Conservation (phyloP, 2,113 vertebrate genomes). For the Nothocercus julius region DNA sequence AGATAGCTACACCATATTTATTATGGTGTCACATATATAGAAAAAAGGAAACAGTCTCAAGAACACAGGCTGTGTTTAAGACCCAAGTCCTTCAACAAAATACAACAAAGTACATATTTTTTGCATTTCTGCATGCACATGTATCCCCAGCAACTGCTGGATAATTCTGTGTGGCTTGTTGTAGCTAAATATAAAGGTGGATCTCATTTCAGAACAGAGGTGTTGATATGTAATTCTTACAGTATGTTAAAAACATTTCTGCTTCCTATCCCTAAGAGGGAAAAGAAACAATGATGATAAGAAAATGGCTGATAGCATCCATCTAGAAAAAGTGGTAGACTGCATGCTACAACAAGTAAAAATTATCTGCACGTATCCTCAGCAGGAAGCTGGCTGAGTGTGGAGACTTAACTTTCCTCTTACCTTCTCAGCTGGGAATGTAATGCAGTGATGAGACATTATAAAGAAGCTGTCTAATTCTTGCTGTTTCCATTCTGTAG, state of each 20-base stretch:
- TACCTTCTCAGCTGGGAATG: not conserved
- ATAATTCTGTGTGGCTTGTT: not conserved
- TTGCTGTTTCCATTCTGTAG: not conserved
- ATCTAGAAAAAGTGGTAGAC: not conserved
- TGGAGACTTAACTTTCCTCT: not conserved
- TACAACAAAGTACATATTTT: no score
- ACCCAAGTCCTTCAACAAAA: not conserved
- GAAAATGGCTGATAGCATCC: not conserved
- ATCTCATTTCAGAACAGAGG: not conserved
- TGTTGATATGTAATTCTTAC: not conserved
- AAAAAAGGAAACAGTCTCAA: not conserved
- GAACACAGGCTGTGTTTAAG: not conserved
- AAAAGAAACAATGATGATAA: not conserved
- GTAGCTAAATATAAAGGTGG: not conserved
- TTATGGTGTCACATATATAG: not conserved
- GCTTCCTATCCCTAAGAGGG: fast-evolving
- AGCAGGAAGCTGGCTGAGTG: not conserved
- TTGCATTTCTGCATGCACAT: not conserved
- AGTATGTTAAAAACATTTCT: not conserved
- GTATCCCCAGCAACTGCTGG: not conserved
- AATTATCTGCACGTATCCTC: not conserved
- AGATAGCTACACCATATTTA: not conserved
- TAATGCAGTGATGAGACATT: not conserved
- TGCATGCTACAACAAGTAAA: not conserved
- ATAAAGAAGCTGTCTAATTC: not conserved